Base-by-base conservation (phyloP, 2,797 vertebrate genomes). In the Catostomus latipinnis region DNA sequence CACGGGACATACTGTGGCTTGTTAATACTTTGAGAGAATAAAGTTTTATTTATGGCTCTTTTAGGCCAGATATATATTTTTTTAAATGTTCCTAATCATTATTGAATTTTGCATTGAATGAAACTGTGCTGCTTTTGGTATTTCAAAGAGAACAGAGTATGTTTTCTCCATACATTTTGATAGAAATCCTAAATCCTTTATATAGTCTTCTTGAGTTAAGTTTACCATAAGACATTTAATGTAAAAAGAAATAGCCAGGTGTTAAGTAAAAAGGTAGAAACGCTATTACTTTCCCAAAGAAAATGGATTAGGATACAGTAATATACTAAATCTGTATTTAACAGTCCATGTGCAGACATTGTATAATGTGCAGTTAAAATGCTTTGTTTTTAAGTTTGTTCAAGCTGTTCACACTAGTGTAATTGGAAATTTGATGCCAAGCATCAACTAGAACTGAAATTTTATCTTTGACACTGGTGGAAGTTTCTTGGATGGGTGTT, bases 31-130 rank as follows among this genome's bases (percentile, higher is more conserved):
- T 90, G 92, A 96, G 96, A 97, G 95, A 98, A 99, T 98, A 98
- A 97, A 97, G 91, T 97, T 98, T 97, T 98, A 99, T 98, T 99
- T 98, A 98, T 98, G 97, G 96, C 96, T 96, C 96, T 95, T 96
- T 96, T 93, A 90, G 90, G 92, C 93, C 91, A 90, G 91, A 89
- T 83, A 72, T 52, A 82, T 87, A 83, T 82, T 87, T 86, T 88
- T 86, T 85, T 81, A 90, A 83, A 75, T 85, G 81, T 86, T 73
- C 81, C 34, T 84, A 87, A 88, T 88, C 85, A 81, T 76, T 72
- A 76, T 81, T 86, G 75, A 76, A 82, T 67, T 77, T 58, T 50
- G 61, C 68, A 62, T 82, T 66, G 56, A 79, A 49, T 77, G 60
- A 83, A 81, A 74, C 34, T 66, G 22, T 71, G 71, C 34, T 72